Evolutionary conservation across 2,797 vertebrate species (phyloP), one percentile per base, ranked within the genome.

Genomic region (Siniperca undulata): DNA sequence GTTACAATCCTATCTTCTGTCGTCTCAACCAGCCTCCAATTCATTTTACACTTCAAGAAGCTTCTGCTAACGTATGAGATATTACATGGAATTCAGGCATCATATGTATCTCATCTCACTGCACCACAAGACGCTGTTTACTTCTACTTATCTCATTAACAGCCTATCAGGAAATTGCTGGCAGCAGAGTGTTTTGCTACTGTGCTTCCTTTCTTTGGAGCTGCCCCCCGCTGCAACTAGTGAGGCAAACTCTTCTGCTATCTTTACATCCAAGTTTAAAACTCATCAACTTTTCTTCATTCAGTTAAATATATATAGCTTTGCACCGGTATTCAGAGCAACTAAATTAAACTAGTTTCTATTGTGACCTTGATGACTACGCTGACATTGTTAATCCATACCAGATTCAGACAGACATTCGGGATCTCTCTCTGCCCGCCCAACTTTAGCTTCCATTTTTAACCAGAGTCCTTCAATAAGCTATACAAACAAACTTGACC

Each of bases 71-170:
- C 14, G 7, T 74, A 4, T n/a, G 8, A 53, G 60, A 78, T 52
- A 5, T 27, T 30, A 11, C 17, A 42, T 8, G n/a, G 20, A 48
- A 65, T 0, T 7, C 30, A 70, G 44, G 27, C 76, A 50, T 61
- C 42, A 4, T 36, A 24, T 53, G 19, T 12, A 60, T 50, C 14
- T n/a, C 36, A 71, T 74, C 42, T 72, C 64, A 46, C 48, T 60
- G 77, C 44, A 30, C 20, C 70, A 62, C 59, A 62, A 60, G 56
- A 70, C 38, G n/a, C 74, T 34, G n/a, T 61, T 77, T 38, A 70
- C 59, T 61, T 74, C 38, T 70, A 60, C 61, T 80, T 59, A 53
- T 71, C 77, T 80, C 79, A 70, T 79, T 76, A 86, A 80, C 50
- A 66, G 66, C 65, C 30, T 11, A 44, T 66, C 34, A 59, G 55